Conservation (phyloP, 2,888 invertebrate species). For the Ennomos erosarius region DNA sequence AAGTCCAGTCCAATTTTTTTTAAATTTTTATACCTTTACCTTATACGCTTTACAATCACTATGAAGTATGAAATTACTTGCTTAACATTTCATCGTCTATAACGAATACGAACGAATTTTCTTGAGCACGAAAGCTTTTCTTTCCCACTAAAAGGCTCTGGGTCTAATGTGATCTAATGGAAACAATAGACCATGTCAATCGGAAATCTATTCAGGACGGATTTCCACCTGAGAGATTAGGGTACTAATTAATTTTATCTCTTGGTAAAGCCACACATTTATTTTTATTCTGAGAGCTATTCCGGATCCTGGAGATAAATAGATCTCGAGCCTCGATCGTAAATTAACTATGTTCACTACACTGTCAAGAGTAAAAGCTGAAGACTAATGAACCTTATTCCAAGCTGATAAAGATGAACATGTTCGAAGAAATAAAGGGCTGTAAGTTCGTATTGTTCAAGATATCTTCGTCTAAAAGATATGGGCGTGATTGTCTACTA, state of each 20-base stretch:
- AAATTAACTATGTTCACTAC: constrained; percentile 36
- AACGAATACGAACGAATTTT: no score
- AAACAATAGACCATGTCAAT: constrained; percentile 14
- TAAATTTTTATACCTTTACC: no score
- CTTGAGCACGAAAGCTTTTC: no score
- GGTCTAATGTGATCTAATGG: constrained; percentile 17
- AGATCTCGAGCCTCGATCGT: constrained; percentile 31
- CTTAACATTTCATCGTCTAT: no score
- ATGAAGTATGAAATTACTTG: no score
- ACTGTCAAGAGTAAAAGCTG: constrained; percentile 22
- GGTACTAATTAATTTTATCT: constrained; percentile 42
- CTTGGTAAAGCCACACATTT: constrained; percentile 26
- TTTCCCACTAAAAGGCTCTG: background rate
- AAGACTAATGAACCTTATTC: constrained; percentile 6
- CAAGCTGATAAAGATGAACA: constrained; percentile 5
- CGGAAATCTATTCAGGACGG: constrained; percentile 16
- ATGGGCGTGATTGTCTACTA: constrained; percentile 36
- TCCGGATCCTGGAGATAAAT: constrained; percentile 36
- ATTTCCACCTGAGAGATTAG: constrained; percentile 31
- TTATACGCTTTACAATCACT: no score
- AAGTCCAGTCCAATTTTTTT: no score
- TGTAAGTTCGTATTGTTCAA: constrained; percentile 16
- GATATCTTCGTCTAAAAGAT: constrained; percentile 34
- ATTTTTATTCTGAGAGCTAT: constrained; percentile 36
- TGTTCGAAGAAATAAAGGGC: background rate